Evolutionary conservation across 2,797 vertebrate genomes (phyloP), one percentile per base, ranked within the genome.

Genomic region (Bovichtus diacanthus): DNA sequence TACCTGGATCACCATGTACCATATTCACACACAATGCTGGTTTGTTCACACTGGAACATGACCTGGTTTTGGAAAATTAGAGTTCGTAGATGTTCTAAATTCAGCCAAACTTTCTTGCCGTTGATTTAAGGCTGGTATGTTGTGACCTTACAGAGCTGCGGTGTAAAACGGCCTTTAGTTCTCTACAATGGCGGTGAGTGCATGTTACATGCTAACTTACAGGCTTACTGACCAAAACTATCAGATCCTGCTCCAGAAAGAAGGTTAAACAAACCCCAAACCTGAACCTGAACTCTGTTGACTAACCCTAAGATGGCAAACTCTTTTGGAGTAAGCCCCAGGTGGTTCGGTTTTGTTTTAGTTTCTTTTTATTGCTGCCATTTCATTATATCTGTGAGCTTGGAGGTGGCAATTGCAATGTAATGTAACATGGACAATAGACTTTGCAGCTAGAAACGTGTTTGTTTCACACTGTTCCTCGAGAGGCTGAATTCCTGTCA

Each of bases 401-500:
- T 1, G 0, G 6, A 44, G 15, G 6, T 41, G 23, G 4, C 7
- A 51, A 13, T 13, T 47, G n/a, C 34, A 46, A 50, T 47, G 9
- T 13, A 58, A 71, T 59, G 12, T 16, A 47, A 56, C 34, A 10
- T 18, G 12, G 34, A 66, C 3, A 43, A 72, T 59, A 50, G 1
- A 55, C 51, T 44, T 49, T 0, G 0, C 50, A 56, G 64, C 41
- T 58, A n/a, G n/a, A 66, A 71, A 53, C 9, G 3, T 69, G 50
- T 46, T 58, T 21, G 47, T 53, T 66, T 83, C 68, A 72, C 53
- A 63, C 79, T 64, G 21, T 74, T 81, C 49, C 55, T 69, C 36
- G 70, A 82, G 73, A 74, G 31, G 29, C 51, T 67, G 39, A 70
- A 89, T 85, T 88, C 73, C 51, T 86, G 54, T 62, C 61, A 83